Base-by-base conservation (phyloP, 2,888 invertebrate species). In the Dolichopus griseipennis region DNA sequence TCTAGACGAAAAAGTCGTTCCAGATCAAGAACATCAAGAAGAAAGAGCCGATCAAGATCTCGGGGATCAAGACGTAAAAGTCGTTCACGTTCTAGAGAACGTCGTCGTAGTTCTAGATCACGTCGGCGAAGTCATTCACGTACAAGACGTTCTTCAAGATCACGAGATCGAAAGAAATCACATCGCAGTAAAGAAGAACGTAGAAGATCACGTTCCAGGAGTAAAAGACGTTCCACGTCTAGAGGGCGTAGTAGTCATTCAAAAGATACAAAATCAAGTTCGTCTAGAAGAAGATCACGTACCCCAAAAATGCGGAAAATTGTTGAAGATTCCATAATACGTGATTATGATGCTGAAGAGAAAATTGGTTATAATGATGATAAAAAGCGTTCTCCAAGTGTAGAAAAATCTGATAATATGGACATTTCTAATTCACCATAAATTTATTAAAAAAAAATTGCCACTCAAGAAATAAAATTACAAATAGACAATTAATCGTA, bases 361-460 rank as follows among this genome's bases (percentile, higher is more conserved):
- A 76, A 74, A 73, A 75, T 76, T 63, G 81, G 78, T 67, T 75
- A 76, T 62, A 74, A 78, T 73, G 75, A 72, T 68, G 85, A 87
- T 69, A 87, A 87, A 73, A 86, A 86, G 71, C 76, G 78, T 74
- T 84, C 75, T 75, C 83, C 78, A 77, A 85, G 79, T 73, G 83
- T 71, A 7, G 85, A 85, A 73, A 85, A 85, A 74, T 81, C 87
- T 1, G 89, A 90, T 79, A 90, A 90, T 77, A 90, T 90, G 90
- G 90, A 90, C 78, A 90, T 90, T 79, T 90, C 90, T 20, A 90
- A 90, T 81, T 90, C 90, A 69, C 90, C 90, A 68, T 90, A 84
- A 81, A 72, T n/a, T 27, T n/a, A 27, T 27, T 27, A 5, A 27
- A 27, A 5, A n/a, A 27, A 27, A 27, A 27, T 27, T 27, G 27